Evolutionary conservation across 2,113 vertebrate genomes (phyloP), one percentile per base, ranked within the genome.

Genomic region (Anguilla japonica): DNA sequence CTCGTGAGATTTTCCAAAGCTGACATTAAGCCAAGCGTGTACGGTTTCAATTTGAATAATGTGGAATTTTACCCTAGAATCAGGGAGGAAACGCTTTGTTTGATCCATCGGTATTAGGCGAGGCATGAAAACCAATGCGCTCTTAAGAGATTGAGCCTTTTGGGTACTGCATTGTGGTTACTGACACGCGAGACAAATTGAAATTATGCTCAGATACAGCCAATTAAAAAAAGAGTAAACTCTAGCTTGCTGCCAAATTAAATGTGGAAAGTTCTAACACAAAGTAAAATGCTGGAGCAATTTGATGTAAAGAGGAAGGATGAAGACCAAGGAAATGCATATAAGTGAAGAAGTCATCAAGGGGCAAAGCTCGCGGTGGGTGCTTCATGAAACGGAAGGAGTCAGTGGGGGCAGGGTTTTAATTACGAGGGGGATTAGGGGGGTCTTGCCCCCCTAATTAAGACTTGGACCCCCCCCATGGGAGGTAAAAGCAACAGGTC

Each of bases 1-100:
- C 90, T 92, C 89, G 86, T 89, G 88, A 93, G 88, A 88, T 91
- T 86, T 85, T 88, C 88, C 90, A 94, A 92, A 93, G 90, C 89
- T 83, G 90, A 88, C 88, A 87, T 92, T 90, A 94, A 93, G 88
- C 85, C 89, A 87, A 91, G 56, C 41, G 34, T 89, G 87, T 90
- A 92, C 91, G 67, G 85, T 90, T 90, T 81, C 86, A 82, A 53
- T 89, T 91, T 90, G 86, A 92, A 91, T 92, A 92, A 90, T 87
- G 87, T 81, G 18, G 50, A 79, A 50, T 8, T 71, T 57, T 9
- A 26, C 22, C 34, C 46, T 57, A 46, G 46, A 79, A 79, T 82
- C 34, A 63, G 67, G 60, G 60, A 88, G 40, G 85, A 83, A 80
- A 80, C 29, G 82, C 63, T 34, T 82, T 88, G 75, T 67, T 84